Conservation (phyloP, 2,888 invertebrate genomes). For the Diadegma fenestrale region DNA sequence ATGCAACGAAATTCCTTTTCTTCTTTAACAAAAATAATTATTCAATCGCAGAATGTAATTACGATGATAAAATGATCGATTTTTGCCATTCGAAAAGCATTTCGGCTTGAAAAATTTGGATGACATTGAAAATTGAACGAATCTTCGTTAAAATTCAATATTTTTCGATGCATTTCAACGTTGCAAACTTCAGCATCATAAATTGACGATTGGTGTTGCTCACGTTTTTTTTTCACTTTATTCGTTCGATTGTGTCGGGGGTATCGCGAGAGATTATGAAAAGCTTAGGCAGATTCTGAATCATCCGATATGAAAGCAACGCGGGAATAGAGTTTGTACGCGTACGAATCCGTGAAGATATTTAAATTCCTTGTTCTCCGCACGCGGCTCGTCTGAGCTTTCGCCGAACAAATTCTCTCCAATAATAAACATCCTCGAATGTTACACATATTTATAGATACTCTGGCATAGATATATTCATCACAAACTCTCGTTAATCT, state of each 20-base stretch:
- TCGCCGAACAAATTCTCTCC: conserved; percentile 54
- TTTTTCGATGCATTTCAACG: too few species aligned
- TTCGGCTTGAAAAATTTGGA: too few species aligned
- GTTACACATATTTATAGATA: conserved; percentile 30
- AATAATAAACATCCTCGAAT: conserved; percentile 41
- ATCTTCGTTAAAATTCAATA: too few species aligned
- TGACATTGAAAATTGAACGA: too few species aligned
- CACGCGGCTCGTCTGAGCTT: conserved; percentile 42
- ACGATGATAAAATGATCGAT: too few species aligned
- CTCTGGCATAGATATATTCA: conserved; percentile 20
- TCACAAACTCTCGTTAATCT: conserved; percentile 50
- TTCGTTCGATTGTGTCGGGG: neutral
- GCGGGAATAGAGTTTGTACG: conserved; percentile 27
- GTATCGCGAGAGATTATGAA: neutral
- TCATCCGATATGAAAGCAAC: conserved; percentile 17
- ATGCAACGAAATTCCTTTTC: too few species aligned
- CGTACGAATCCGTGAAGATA: conserved; percentile 58
- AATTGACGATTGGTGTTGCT: neutral
- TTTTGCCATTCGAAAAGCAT: too few species aligned
- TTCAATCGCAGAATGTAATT: too few species aligned
- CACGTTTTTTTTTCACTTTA: neutral
- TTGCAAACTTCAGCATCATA: too few species aligned
- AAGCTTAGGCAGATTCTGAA: neutral
- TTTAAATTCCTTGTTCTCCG: conserved; percentile 57
- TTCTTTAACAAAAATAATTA: too few species aligned